Conservation (phyloP, 1,140 invertebrate species). For the Thereuonema tuberculata region DNA sequence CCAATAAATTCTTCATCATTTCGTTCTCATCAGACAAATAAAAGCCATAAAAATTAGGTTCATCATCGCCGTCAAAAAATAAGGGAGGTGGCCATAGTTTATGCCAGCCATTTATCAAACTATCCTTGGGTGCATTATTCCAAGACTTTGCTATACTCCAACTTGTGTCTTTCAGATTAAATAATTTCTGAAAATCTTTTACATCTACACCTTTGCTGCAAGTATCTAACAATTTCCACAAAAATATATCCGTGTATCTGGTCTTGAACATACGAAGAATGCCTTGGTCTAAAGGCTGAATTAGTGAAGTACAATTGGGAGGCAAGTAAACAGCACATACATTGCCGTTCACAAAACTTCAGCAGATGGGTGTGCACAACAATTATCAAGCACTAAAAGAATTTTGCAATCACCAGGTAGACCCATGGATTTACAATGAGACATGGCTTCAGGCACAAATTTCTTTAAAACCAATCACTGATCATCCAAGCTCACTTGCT, state of each 20-base stretch:
- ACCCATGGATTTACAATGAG: not conserved
- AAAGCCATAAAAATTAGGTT: not conserved
- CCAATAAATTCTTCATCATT: no score
- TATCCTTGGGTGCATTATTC: not conserved
- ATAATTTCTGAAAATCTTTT: not conserved
- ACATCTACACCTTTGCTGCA: not conserved
- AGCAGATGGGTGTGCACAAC: not conserved
- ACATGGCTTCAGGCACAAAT: not conserved
- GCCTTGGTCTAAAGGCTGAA: not conserved
- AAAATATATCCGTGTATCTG: not conserved
- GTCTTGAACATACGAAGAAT: not conserved
- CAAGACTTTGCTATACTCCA: not conserved
- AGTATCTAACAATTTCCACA: not conserved
- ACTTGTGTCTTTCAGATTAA: not conserved
- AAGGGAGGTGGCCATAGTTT: not conserved
- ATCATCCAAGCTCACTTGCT: not conserved
- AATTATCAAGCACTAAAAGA: not conserved
- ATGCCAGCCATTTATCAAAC: not conserved
- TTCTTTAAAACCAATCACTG: not conserved
- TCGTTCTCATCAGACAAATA: no score
- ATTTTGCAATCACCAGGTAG: not conserved
- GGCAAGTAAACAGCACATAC: not conserved
- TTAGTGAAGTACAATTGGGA: no score
- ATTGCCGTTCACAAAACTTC: not conserved
- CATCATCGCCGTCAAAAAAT: not conserved